phyloP scores from a whole-genome alignment of 2,113 vertebrate species.

The Terrapene triunguis region DNA sequence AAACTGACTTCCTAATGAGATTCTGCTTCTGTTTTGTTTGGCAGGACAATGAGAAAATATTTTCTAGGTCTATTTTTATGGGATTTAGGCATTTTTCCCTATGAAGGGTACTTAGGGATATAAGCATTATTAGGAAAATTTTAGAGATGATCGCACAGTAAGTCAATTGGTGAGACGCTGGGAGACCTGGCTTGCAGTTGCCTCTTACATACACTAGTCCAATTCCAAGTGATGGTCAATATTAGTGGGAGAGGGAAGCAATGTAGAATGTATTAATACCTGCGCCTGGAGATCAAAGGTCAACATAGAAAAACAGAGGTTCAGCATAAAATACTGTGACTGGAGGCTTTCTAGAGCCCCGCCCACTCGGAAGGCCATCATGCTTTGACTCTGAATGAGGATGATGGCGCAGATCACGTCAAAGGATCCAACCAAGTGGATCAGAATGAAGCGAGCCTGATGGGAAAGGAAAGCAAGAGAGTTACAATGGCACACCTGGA shows the following conservation, averaged over 20 bases:
- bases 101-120: background rate
- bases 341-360: slow-evolving; percentile 87
- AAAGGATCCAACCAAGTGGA: slow-evolving; percentile 80
- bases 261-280: slow-evolving; percentile 69
- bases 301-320: slow-evolving; percentile 89
- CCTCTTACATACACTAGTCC: background rate
- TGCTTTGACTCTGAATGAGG: slow-evolving; percentile 82
- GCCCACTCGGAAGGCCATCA: slow-evolving; percentile 90
- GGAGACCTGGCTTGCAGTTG: background rate
- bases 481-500: background rate
- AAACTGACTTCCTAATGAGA: background rate
- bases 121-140: background rate
- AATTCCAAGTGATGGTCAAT: accelerated
- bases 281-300: slow-evolving; percentile 91
- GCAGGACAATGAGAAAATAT: background rate
- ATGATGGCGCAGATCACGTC: slow-evolving; percentile 80
- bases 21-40: background rate
- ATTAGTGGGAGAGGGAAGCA: accelerated
- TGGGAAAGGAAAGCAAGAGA: background rate
- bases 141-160: background rate
- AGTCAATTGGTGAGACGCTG: background rate
- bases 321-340: slow-evolving; percentile 86
- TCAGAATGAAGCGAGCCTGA: slow-evolving; percentile 85
- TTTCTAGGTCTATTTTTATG: accelerated
- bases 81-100: background rate